Conservation (phyloP, 2,797 vertebrate genomes). For the Premnoplex brunnescens region DNA sequence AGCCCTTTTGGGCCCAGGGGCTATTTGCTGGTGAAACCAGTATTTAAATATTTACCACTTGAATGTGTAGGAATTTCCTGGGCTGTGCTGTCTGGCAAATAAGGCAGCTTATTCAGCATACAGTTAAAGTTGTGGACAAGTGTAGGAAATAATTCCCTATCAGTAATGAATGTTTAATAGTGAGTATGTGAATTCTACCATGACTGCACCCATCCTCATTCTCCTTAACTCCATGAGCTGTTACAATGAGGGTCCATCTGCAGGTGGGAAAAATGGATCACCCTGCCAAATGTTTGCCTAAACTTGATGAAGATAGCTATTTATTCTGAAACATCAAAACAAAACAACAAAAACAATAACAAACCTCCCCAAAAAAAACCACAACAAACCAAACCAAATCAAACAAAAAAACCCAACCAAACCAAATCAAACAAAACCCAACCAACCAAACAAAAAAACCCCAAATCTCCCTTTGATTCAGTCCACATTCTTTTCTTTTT, state of each 20-base stretch:
- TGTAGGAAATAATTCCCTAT: neutral
- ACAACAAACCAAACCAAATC: neutral
- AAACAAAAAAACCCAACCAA: neutral
- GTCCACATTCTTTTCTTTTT: neutral
- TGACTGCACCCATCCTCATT: neutral
- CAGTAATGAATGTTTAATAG: neutral
- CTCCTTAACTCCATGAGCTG: neutral
- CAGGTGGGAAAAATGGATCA: neutral
- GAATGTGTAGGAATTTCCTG: slow-evolving; percentile 14
- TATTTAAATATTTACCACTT: slow-evolving; percentile 32
- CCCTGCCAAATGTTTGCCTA: neutral
- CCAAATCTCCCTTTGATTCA: neutral
- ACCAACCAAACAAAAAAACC: neutral
- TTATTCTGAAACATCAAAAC: neutral
- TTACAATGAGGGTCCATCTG: neutral
- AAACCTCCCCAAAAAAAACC: neutral
- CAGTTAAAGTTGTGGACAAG: neutral
- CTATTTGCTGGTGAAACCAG: neutral
- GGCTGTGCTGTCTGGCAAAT: neutral
- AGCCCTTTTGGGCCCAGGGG: neutral
- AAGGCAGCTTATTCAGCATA: neutral
- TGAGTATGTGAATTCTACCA: neutral
- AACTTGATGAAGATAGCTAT: neutral
- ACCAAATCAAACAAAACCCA: neutral
- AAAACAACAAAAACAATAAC: neutral